phyloP scores from a whole-genome alignment of 2,113 vertebrate species.

The Anseranas semipalmata region DNA sequence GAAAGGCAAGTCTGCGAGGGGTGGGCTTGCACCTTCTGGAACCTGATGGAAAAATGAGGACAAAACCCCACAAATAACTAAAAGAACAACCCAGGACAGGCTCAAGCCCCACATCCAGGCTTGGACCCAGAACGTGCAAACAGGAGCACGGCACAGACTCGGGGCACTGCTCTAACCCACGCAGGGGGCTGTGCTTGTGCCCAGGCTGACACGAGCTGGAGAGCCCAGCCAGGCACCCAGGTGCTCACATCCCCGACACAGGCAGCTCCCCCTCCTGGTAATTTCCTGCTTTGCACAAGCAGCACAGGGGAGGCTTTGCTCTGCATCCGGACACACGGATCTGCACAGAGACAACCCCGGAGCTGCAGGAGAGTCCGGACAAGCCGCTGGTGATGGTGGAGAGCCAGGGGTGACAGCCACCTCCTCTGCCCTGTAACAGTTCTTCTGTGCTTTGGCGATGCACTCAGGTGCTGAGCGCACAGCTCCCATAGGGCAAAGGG shows the following conservation, averaged over 20 bases:
- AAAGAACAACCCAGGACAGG: neutral
- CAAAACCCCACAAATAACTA: neutral
- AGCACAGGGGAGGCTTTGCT: neutral
- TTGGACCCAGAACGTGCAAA: neutral
- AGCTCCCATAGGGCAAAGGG: neutral
- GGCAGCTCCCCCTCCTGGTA: neutral
- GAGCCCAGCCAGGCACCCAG: neutral
- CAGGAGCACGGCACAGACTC: neutral
- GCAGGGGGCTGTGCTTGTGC: neutral
- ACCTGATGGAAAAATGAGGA: rapidly evolving
- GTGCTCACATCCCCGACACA: rapidly evolving
- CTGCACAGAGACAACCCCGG: rapidly evolving
- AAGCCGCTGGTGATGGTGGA: rapidly evolving
- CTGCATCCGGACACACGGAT: rapidly evolving
- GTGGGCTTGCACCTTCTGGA: neutral
- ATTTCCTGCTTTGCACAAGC: rapidly evolving
- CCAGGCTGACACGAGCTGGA: rapidly evolving
- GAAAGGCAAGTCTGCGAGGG: rapidly evolving
- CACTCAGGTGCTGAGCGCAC: neutral
- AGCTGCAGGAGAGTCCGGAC: neutral
- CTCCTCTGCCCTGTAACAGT: rapidly evolving
- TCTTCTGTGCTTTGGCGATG: neutral
- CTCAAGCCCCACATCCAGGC: neutral
- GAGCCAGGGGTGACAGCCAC: neutral
- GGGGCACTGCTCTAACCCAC: rapidly evolving